A percentile compares a stretch with the other conserved stretches of the same genome.
Evolutionary conservation across 2,797 vertebrate genomes (phyloP).

Genomic region (Gallinago stenura): DNA sequence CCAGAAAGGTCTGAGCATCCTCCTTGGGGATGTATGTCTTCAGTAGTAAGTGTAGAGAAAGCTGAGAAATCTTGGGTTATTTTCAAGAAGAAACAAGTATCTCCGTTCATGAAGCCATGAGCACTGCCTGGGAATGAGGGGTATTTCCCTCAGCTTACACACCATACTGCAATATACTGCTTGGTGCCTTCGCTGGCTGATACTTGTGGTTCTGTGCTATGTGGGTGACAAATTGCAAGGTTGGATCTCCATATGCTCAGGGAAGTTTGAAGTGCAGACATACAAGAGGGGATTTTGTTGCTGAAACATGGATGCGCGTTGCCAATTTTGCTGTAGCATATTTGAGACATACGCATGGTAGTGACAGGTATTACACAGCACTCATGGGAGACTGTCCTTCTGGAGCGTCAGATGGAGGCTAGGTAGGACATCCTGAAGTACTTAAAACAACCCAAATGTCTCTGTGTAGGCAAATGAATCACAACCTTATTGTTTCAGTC

Average conservation of each 20-base stretch:
- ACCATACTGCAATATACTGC: neutral
- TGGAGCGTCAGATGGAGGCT: conserved; percentile 35
- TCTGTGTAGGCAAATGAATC: neutral
- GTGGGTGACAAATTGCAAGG: neutral
- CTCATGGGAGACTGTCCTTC: conserved; percentile 5
- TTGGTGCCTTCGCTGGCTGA: neutral
- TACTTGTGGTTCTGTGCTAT: neutral
- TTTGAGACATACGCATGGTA: neutral
- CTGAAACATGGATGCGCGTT: neutral
- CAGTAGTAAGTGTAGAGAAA: neutral
- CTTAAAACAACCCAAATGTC: conserved; percentile 17
- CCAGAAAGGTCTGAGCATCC: neutral
- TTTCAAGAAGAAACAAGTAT: neutral
- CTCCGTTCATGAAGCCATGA: neutral
- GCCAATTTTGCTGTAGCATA: neutral
- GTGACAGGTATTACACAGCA: conserved; percentile 9
- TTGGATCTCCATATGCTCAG: neutral
- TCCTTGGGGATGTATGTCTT: accelerated
- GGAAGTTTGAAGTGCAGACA: neutral
- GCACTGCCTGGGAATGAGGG: neutral
- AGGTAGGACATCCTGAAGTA: neutral
- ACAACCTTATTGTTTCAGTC: neutral
- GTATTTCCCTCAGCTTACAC: neutral
- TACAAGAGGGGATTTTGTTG: neutral
- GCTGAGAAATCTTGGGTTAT: neutral